Conservation (phyloP, 2,113 vertebrate species). For the Phylloscopus trochiloides region DNA sequence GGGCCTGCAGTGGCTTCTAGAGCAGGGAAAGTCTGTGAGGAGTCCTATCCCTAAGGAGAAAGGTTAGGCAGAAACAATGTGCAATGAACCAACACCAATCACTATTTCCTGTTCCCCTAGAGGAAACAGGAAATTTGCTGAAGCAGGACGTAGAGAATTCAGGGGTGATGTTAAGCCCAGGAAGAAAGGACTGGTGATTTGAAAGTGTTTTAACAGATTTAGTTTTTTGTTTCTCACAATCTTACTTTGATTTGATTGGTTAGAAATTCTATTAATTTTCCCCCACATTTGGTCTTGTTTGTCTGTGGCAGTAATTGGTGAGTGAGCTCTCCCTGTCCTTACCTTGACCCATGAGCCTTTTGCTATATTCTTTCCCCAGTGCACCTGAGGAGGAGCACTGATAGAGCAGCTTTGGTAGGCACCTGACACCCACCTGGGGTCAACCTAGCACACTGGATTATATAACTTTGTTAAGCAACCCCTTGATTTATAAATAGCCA, state of each 20-base stretch:
- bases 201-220: neutral
- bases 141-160: neutral
- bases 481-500: neutral
- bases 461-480: neutral
- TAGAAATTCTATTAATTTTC: neutral
- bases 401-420: neutral
- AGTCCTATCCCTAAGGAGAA: neutral
- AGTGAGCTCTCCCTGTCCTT: neutral
- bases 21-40: neutral
- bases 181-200: neutral
- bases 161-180: neutral
- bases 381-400: neutral
- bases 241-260: neutral
- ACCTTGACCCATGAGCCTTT: neutral
- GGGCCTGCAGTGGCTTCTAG: neutral
- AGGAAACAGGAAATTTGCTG: too few species aligned
- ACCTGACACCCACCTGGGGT: fast-evolving
- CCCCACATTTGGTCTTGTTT: neutral
- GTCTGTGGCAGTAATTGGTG: neutral
- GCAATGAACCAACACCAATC: neutral
- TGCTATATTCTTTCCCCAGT: neutral
- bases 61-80: neutral
- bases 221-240: neutral
- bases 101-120: neutral
- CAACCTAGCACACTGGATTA: neutral